phyloP scores from a whole-genome alignment of 2,797 vertebrate species.

The Notamacropus eugenii region DNA sequence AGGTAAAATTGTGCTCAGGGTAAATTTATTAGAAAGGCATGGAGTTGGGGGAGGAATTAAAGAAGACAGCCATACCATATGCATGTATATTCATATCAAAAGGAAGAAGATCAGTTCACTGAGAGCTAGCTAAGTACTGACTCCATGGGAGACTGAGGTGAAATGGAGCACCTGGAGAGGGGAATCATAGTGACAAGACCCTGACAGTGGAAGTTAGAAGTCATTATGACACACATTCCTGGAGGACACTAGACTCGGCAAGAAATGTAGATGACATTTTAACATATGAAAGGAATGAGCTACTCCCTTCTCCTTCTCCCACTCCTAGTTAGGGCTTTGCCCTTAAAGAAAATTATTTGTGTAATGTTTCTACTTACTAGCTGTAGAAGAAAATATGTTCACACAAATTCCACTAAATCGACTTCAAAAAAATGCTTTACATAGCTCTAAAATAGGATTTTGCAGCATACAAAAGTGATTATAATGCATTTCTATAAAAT shows the following conservation, averaged over 20 bases:
- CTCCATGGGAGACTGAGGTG: neutral
- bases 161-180: neutral
- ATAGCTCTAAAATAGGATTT: neutral
- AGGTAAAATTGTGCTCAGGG: neutral
- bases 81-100: neutral
- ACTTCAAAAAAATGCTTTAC: neutral
- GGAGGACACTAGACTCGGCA: neutral
- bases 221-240: neutral
- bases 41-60: neutral
- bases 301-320: neutral
- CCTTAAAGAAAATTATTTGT: neutral
- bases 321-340: neutral
- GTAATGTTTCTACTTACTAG: neutral
- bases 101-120: neutral
- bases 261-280: neutral
- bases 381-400: neutral
- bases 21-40: neutral
- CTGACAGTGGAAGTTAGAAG: neutral
- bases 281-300: neutral
- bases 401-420: neutral
- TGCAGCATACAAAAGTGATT: neutral
- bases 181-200: neutral
- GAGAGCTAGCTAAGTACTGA: neutral
- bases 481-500: neutral
- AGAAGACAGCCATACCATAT: neutral